phyloP scores from a whole-genome alignment of 1,140 invertebrate species.

The Aphaenogaster ashmeadi region DNA sequence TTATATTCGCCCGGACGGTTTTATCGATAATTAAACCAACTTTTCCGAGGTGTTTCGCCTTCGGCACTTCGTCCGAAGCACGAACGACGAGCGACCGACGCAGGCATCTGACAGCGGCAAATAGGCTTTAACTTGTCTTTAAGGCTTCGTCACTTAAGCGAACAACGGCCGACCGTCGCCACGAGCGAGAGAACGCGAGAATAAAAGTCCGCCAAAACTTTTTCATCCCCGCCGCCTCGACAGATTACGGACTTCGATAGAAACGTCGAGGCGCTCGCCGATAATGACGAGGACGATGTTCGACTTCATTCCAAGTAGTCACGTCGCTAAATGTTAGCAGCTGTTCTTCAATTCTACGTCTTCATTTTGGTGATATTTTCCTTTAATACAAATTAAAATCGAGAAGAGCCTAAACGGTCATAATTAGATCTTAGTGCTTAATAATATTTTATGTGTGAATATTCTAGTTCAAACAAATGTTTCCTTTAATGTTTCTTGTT shows the following conservation, averaged over 20 bases:
- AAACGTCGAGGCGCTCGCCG: conserved; percentile 2
- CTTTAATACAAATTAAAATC: no score
- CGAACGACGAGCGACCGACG: conserved; percentile 32
- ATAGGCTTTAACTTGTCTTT: conserved; percentile 67
- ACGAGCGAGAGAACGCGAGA: conserved; percentile 15
- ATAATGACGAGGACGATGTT: conserved; percentile 23
- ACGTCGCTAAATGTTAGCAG: background rate
- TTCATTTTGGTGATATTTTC: no score
- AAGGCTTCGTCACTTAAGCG: conserved; percentile 58
- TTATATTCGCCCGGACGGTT: conserved; percentile 58
- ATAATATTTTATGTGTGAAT: no score
- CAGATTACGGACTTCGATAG: conserved; percentile 54
- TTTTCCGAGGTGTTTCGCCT: conserved; percentile 47
- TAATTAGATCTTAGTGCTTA: no score
- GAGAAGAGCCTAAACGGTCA: no score
- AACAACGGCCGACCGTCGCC: conserved; percentile 40
- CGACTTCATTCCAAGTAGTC: background rate
- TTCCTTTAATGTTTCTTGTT: no score
- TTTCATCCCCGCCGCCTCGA: conserved; percentile 34
- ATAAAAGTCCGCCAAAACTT: conserved; percentile 56
- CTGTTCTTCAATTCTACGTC: no score
- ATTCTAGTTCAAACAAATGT: no score
- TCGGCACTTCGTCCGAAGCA: conserved; percentile 34
- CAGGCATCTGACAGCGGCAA: conserved; percentile 63
- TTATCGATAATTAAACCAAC: conserved; percentile 71